Percentiles rank a stretch among this genome's conserved stretches.
phyloP scores from a whole-genome alignment of 1,140 invertebrate genomes.

The Hestina assimilis region DNA sequence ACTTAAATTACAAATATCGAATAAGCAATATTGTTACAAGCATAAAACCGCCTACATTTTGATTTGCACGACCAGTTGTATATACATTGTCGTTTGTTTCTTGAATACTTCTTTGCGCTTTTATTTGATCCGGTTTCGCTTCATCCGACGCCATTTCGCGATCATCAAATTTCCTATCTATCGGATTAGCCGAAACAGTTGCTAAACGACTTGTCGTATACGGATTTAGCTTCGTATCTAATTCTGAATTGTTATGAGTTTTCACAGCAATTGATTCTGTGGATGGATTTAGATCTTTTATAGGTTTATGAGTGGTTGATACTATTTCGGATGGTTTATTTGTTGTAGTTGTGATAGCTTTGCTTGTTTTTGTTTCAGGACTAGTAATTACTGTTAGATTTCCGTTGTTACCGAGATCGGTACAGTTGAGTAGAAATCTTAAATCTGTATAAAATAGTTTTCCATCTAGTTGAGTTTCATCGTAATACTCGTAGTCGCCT shows the following conservation, averaged over 20 bases:
- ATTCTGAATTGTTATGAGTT: neutral
- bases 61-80: slow-evolving; percentile 30
- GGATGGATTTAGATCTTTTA: too few relatives aligned
- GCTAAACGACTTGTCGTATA: slow-evolving; percentile 57
- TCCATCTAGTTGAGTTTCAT: slow-evolving; percentile 61
- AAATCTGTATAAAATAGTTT: slow-evolving; percentile 66
- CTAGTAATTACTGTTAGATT: slow-evolving; percentile 12
- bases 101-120: slow-evolving; percentile 56
- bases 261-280: neutral
- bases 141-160: slow-evolving; percentile 61
- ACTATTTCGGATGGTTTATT: neutral
- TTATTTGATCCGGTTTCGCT: slow-evolving; percentile 54
- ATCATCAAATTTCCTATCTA: slow-evolving; percentile 44
- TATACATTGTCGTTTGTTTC: slow-evolving; percentile 31
- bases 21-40: slow-evolving; percentile 38
- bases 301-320: slow-evolving; percentile 12
- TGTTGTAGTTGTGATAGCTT: neutral
- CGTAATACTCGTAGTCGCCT: slow-evolving; percentile 65
- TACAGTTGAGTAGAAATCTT: slow-evolving; percentile 58
- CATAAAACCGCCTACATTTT: slow-evolving; percentile 30
- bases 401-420: slow-evolving; percentile 21
- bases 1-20: slow-evolving; percentile 40
- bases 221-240: slow-evolving; percentile 23
- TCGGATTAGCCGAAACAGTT: slow-evolving; percentile 63
- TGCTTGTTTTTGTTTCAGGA: slow-evolving; percentile 8